Evolutionary conservation across 2,797 vertebrate genomes (phyloP).

Genomic region (Silurus aristotelis): DNA sequence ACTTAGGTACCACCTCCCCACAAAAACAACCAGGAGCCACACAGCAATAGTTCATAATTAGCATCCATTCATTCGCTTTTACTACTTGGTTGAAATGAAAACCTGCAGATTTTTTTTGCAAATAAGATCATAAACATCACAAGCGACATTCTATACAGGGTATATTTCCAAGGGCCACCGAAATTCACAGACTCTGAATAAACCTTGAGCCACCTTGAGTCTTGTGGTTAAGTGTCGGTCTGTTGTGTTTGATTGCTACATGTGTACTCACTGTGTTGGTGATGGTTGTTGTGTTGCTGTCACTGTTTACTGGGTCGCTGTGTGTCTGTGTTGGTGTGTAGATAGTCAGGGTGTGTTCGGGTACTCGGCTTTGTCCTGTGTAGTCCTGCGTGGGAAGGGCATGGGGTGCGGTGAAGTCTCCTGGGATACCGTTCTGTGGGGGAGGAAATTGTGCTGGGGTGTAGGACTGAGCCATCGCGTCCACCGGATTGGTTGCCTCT

Average conservation of each 20-base stretch:
- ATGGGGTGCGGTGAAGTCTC: constrained; percentile 83
- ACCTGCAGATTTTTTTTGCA: not conserved
- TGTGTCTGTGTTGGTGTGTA: constrained; percentile 92
- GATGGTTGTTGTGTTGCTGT: constrained; percentile 85
- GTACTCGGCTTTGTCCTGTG: constrained; percentile 86
- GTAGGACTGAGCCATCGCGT: constrained; percentile 94
- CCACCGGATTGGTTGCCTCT: constrained; percentile 90
- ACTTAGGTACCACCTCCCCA: no score
- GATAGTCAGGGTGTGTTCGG: constrained; percentile 90
- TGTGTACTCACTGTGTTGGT: constrained; percentile 82
- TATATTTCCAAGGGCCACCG: not conserved
- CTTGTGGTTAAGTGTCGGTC: not conserved
- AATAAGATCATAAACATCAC: not conserved
- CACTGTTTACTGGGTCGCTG: constrained; percentile 82
- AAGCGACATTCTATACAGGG: not conserved
- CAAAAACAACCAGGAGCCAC: not conserved
- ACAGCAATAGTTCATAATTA: not conserved
- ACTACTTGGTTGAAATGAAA: not conserved
- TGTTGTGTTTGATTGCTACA: not conserved
- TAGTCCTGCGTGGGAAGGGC: constrained; percentile 86
- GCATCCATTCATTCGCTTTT: no score
- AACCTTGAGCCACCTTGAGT: not conserved
- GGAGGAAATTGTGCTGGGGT: constrained; percentile 89
- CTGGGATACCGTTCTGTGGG: constrained; percentile 88
- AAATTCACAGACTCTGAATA: not conserved